Conservation (phyloP, 2,113 vertebrate genomes). For the Tragulus kanchil region DNA sequence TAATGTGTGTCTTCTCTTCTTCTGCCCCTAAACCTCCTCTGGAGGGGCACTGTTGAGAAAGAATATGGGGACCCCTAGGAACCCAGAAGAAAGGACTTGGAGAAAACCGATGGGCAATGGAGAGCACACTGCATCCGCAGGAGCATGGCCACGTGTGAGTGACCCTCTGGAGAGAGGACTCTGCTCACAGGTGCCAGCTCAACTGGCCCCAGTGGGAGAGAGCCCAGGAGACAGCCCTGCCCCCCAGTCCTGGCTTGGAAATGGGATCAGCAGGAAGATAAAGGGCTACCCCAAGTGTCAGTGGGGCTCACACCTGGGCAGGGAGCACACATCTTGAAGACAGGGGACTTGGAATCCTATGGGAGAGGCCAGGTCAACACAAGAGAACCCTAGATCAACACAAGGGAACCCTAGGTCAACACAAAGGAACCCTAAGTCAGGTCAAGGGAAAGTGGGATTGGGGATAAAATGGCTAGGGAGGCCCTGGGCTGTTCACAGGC, state of each 20-base stretch:
- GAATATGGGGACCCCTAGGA: too few relatives aligned
- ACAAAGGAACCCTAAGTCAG: too few relatives aligned
- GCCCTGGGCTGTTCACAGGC: not conserved
- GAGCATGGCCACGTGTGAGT: not conserved
- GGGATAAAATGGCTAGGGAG: not conserved
- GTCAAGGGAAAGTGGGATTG: too few relatives aligned
- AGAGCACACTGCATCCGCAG: not conserved
- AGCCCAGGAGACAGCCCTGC: not conserved
- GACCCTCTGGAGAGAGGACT: not conserved
- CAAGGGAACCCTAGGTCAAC: too few relatives aligned
- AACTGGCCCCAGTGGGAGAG: not conserved
- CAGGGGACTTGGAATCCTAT: not conserved
- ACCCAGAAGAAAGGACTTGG: not conserved
- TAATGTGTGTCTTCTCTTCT: not conserved
- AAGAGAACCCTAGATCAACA: not conserved
- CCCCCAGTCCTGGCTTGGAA: not conserved
- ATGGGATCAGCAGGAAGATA: not conserved
- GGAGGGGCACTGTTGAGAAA: not conserved
- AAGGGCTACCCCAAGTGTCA: not conserved
- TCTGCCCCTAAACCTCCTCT: not conserved
- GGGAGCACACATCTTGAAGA: not conserved
- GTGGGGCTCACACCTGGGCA: not conserved
- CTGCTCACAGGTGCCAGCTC: not conserved
- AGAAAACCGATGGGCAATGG: not conserved
- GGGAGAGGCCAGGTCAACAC: not conserved